Conservation (phyloP, 2,113 vertebrate species). For the Elephantulus edwardii region DNA sequence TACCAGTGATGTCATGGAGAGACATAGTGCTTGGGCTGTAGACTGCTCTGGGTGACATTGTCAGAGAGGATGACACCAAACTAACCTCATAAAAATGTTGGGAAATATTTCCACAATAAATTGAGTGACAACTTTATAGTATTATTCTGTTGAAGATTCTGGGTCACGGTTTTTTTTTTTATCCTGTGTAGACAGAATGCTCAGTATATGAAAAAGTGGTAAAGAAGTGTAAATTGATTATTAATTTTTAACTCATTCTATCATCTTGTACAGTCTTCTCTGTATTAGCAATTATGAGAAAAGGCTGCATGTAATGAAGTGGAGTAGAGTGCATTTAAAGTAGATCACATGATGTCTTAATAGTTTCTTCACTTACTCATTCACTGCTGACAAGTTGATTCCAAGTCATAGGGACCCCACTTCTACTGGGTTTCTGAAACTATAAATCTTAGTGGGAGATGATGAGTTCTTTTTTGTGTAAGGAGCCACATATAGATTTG, state of each 20-base stretch:
- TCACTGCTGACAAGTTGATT: no score
- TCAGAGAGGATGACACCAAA: not conserved
- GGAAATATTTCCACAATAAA: not conserved
- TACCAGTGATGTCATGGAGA: not conserved
- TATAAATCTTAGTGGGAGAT: no score
- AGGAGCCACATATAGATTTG: no score
- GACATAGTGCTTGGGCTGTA: not conserved
- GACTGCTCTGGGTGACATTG: not conserved
- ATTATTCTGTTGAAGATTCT: not conserved
- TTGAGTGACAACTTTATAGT: not conserved
- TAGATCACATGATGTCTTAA: not conserved
- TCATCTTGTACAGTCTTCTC: not conserved
- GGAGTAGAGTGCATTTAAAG: not conserved
- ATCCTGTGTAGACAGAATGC: not conserved
- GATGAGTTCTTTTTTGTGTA: no score
- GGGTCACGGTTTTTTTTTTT: not conserved
- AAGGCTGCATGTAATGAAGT: not conserved
- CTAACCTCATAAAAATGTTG: no score
- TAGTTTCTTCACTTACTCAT: not conserved
- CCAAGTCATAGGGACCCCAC: no score
- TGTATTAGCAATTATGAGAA: not conserved
- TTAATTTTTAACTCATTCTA: slow-evolving; percentile 5
- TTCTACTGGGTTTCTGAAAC: no score
- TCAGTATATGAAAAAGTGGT: not conserved
- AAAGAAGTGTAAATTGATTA: not conserved